Percentiles rank a stretch among this genome's conserved stretches.
These are phyloP conservation scores for Apomyelois bistriatella DNA, from an alignment of 2,888 invertebrate species.

Conservation along the genomic window DNA sequence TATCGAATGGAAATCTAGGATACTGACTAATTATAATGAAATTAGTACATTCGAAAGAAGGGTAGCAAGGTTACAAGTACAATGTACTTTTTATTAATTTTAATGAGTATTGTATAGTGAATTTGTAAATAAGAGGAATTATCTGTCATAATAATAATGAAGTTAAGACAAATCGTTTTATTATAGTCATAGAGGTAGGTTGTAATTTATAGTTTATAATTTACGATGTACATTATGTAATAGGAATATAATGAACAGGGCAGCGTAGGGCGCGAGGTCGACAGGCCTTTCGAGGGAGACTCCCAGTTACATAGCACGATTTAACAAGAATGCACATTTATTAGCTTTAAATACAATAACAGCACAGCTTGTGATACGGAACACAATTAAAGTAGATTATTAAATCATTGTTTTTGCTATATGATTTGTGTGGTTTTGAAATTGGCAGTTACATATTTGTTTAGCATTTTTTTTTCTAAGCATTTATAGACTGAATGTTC, in stretches of 20 bases:
- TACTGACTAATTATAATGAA: slow-evolving; percentile 42
- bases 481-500: slow-evolving; percentile 50
- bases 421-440: slow-evolving; percentile 29
- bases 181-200: slow-evolving; percentile 74
- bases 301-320: slow-evolving; percentile 43
- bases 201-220: slow-evolving; percentile 66
- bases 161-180: slow-evolving; percentile 77
- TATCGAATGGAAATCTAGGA: slow-evolving; percentile 38
- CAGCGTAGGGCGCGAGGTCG: slow-evolving; percentile 1
- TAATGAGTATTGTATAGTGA: slow-evolving; percentile 72
- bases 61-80: slow-evolving; percentile 74
- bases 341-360: slow-evolving; percentile 63
- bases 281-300: slow-evolving; percentile 26
- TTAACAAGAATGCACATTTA: slow-evolving; percentile 63
- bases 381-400: slow-evolving; percentile 29
- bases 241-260: slow-evolving; percentile 41
- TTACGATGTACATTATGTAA: slow-evolving; percentile 55
- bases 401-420: slow-evolving; percentile 22
- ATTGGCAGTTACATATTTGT: slow-evolving; percentile 37
- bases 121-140: slow-evolving; percentile 78
- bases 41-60: slow-evolving; percentile 67
- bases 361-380: slow-evolving; percentile 58
- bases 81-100: slow-evolving; percentile 75
- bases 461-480: slow-evolving; percentile 38
- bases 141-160: slow-evolving; percentile 79